Percentiles rank a stretch among this genome's conserved stretches.
These are phyloP conservation scores for Misgurnus mizolepis DNA, from an alignment of 2,113 vertebrate genomes.

Conservation along the genomic window DNA sequence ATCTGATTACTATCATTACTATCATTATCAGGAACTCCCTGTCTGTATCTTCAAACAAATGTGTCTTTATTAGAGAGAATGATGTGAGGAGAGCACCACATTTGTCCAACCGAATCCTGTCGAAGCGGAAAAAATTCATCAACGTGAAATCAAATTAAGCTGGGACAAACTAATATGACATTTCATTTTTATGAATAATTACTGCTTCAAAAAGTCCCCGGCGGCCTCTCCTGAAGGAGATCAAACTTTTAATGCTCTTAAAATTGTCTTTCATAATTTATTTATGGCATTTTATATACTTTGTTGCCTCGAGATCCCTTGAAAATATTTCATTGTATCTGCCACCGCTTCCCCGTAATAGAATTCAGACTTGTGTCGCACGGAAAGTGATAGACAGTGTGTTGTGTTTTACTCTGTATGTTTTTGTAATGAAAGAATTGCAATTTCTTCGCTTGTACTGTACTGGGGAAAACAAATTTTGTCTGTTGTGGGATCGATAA, in stretches of 20 bases:
- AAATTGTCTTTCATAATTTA: conserved; percentile 66
- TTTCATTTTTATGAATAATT: conserved; percentile 70
- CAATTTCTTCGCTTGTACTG: conserved; percentile 57
- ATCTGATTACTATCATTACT: conserved; percentile 23
- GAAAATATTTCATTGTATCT: conserved; percentile 65
- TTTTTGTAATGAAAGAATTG: conserved; percentile 59
- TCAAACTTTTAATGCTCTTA: conserved; percentile 68
- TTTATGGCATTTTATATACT: conserved; percentile 66
- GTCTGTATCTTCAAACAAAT: conserved; percentile 28
- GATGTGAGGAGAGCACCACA: conserved; percentile 7
- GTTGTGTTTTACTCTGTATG: conserved; percentile 43
- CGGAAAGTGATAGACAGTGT: conserved; percentile 30
- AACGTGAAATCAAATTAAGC: conserved; percentile 60
- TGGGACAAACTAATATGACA: conserved; percentile 65
- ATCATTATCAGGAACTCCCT: conserved; percentile 10
- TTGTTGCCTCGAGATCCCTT: conserved; percentile 61
- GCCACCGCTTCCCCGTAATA: conserved; percentile 56
- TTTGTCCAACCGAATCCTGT: conserved; percentile 50
- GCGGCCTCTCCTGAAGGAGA: conserved; percentile 55
- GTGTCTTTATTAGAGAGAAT: conserved; percentile 27
- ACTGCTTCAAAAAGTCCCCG: conserved; percentile 56
- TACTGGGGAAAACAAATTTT: conserved; percentile 51
- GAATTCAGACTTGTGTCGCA: conserved; percentile 52
- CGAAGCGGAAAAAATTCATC: conserved; percentile 42
- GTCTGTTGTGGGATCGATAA: conserved; percentile 58